These are phyloP conservation scores for Pseudoips prasinana DNA, from an alignment of 2,888 invertebrate species.

Conservation along the genomic window DNA sequence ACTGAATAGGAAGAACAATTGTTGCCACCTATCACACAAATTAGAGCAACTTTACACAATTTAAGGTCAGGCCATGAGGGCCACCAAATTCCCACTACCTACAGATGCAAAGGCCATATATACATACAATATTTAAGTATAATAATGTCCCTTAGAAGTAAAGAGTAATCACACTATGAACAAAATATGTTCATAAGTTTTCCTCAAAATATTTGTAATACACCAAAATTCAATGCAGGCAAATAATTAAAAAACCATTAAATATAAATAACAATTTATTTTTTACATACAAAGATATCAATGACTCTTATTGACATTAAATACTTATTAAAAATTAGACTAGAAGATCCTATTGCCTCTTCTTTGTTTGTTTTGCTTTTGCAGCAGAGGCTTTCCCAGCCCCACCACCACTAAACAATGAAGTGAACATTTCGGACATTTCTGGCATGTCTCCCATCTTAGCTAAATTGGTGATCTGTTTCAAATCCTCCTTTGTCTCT, in stretches of 20 bases:
- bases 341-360: constrained; percentile 61
- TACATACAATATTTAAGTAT: too few relatives aligned
- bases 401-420: constrained; percentile 89
- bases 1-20: too few relatives aligned
- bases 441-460: constrained; percentile 95
- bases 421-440: constrained; percentile 96
- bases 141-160: too few relatives aligned
- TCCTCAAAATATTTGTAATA: too few relatives aligned
- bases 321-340: constrained; percentile 36
- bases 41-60: too few relatives aligned
- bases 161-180: too few relatives aligned
- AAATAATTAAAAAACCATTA: background rate
- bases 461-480: constrained; percentile 91
- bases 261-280: constrained; percentile 25
- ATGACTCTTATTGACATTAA: constrained; percentile 41
- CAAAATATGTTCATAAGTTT: too few relatives aligned
- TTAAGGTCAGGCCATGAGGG: too few relatives aligned
- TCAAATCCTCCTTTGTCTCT: constrained; percentile 97
- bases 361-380: constrained; percentile 74
- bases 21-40: too few relatives aligned
- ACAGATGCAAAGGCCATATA: too few relatives aligned
- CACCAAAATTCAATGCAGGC: too few relatives aligned
- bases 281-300: constrained; percentile 36
- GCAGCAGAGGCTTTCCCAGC: constrained; percentile 67
- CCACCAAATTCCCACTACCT: too few relatives aligned